Percentiles rank a stretch among this genome's conserved stretches.
These are phyloP conservation scores for Catharus bicknelli DNA, from an alignment of 2,113 vertebrate species.

Conservation along the genomic window DNA sequence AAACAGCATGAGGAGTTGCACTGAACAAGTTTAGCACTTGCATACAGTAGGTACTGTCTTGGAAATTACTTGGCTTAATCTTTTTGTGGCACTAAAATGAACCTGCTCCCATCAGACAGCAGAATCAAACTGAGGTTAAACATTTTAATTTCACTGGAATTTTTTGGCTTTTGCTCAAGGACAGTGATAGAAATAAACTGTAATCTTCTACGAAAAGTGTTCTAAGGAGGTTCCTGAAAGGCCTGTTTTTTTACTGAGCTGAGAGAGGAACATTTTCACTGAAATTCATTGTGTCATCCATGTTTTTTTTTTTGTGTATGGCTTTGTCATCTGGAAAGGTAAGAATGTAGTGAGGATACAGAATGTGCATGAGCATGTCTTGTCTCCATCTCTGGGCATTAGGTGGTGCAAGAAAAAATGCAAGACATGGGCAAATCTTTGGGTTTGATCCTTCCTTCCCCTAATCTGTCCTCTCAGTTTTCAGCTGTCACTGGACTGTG, in stretches of 20 bases:
- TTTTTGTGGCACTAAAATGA: not conserved
- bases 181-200: not conserved
- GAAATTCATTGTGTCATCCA: not conserved
- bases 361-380: not conserved
- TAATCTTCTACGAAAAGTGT: not conserved
- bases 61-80: constrained; percentile 11
- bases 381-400: not conserved
- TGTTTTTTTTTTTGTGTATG: not conserved
- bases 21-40: not conserved
- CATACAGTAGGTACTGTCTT: not conserved
- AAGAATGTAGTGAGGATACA: not conserved
- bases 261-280: not conserved
- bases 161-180: not conserved
- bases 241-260: not conserved
- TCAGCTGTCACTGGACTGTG: not conserved
- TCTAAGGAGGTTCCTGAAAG: not conserved
- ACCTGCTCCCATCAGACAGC: not conserved
- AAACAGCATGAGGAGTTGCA: not conserved
- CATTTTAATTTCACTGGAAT: not conserved
- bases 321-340: not conserved
- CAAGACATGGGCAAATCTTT: not conserved
- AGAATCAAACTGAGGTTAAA: not conserved
- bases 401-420: not conserved
- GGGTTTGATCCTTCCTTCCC: not conserved
- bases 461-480: not conserved